Conservation (phyloP, 2,113 vertebrate species). For the Todiramphus saurophagus region DNA sequence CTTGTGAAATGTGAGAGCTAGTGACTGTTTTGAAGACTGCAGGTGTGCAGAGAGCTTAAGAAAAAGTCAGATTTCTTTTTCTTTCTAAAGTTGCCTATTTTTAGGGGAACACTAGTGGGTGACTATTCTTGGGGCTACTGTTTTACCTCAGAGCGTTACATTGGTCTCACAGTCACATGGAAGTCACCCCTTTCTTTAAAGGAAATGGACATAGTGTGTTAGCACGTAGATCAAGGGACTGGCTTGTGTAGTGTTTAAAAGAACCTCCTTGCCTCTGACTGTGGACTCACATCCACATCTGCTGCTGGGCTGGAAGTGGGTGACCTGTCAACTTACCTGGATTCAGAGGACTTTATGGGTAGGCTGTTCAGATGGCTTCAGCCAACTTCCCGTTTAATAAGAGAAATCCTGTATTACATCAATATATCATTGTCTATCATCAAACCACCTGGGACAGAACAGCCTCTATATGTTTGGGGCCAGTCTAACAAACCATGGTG, state of each 20-base stretch:
- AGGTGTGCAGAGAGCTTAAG: background rate
- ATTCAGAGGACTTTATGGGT: background rate
- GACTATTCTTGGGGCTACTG: background rate
- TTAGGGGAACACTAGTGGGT: background rate
- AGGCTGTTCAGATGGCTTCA: background rate
- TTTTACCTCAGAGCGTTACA: background rate
- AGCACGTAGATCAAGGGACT: background rate
- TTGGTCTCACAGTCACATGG: background rate
- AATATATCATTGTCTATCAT: background rate
- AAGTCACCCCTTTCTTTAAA: background rate
- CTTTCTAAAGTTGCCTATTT: background rate
- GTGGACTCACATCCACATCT: background rate
- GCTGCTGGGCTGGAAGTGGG: background rate
- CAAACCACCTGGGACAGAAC: background rate
- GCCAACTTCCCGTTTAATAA: background rate
- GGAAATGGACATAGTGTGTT: background rate
- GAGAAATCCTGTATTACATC: background rate
- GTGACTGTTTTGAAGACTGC: background rate
- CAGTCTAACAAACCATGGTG: background rate
- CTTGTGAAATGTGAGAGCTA: background rate
- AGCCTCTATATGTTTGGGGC: background rate
- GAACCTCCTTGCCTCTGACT: background rate
- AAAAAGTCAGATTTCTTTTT: background rate
- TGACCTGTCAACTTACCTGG: background rate
- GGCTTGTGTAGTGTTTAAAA: background rate